A percentile compares a stretch with the other conserved stretches of the same genome.
These are phyloP conservation scores for Stenodema calcarata DNA, from an alignment of 2,888 invertebrate genomes.

Conservation along the genomic window DNA sequence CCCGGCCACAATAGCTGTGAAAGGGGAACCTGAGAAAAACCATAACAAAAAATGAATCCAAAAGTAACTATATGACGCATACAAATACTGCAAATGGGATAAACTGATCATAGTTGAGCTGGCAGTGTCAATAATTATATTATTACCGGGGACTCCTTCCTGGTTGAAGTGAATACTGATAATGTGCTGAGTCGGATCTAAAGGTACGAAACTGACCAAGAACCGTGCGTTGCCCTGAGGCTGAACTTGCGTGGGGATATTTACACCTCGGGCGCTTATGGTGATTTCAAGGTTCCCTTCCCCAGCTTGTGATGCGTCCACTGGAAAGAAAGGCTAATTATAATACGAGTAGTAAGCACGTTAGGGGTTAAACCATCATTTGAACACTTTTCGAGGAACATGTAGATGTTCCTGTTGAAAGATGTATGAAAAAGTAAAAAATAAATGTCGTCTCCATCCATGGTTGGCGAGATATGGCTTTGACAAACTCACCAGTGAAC, in stretches of 20 bases:
- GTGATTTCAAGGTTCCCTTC: constrained; percentile 97
- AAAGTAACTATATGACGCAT: too few relatives aligned
- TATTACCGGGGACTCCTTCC: constrained; percentile 67
- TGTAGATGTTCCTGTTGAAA: too few relatives aligned
- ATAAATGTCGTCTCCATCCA: too few relatives aligned
- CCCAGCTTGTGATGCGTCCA: constrained; percentile 95
- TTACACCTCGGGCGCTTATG: constrained; percentile 89
- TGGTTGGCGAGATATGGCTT: background rate
- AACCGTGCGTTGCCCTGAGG: constrained; percentile 90
- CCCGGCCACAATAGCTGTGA: constrained; percentile 79
- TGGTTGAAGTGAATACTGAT: constrained; percentile 98
- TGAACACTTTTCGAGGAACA: too few relatives aligned
- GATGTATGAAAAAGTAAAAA: too few relatives aligned
- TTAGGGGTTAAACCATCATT: too few relatives aligned
- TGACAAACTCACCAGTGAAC: constrained; percentile 70
- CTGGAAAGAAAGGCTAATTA: constrained; percentile 62
- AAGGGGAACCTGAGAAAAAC: constrained; percentile 83
- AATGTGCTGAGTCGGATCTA: constrained; percentile 90
- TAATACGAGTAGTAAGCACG: too few relatives aligned
- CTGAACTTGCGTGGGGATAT: constrained; percentile 94
- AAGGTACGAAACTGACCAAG: constrained; percentile 95
- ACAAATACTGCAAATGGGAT: too few relatives aligned
- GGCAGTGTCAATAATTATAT: too few relatives aligned
- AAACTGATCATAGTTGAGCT: too few relatives aligned
- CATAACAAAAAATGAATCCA: background rate